These are phyloP conservation scores for Zosterops japonicus DNA, from an alignment of 2,113 vertebrate genomes.

Conservation along the genomic window DNA sequence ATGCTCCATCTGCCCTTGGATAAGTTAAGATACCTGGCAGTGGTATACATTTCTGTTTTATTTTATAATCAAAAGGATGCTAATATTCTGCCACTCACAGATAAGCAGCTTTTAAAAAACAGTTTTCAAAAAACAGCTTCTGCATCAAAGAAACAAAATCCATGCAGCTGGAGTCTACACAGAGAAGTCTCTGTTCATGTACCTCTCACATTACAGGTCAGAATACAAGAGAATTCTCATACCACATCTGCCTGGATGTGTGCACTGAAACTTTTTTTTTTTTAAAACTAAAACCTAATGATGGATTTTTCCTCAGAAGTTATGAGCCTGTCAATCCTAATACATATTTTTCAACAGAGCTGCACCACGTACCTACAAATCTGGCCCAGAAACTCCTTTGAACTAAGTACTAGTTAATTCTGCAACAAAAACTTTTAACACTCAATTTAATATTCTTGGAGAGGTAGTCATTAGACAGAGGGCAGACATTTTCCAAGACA, in stretches of 20 bases:
- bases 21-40: background rate
- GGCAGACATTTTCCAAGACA: background rate
- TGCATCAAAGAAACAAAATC: background rate
- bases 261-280: background rate
- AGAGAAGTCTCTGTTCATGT: background rate
- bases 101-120: background rate
- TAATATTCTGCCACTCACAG: background rate
- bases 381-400: background rate
- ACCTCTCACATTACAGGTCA: background rate
- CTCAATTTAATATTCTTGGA: background rate
- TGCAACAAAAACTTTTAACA: background rate
- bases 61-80: background rate
- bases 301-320: background rate
- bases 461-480: background rate
- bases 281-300: background rate
- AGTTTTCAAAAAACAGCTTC: background rate
- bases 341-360: background rate
- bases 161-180: background rate
- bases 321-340: background rate
- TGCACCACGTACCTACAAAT: background rate
- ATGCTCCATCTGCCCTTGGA: background rate
- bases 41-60: background rate
- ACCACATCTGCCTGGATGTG: background rate
- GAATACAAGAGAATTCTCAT: background rate
- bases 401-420: background rate